phyloP scores from a whole-genome alignment of 2,888 invertebrate species.

The Cryptosula pallasiana region DNA sequence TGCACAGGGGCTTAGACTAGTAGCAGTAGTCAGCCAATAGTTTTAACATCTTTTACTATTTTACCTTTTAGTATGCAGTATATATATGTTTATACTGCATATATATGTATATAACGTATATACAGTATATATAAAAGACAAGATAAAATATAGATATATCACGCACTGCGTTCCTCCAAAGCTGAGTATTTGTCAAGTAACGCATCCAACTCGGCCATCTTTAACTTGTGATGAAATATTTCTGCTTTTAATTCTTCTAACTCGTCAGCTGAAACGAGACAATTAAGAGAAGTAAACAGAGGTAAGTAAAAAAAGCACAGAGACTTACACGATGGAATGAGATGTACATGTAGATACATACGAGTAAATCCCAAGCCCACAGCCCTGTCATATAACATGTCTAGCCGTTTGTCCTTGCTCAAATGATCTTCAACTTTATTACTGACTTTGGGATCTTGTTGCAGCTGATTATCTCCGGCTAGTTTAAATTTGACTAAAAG shows the following conservation, averaged over 20 bases:
- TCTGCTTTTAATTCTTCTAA: not conserved
- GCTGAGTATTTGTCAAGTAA: not conserved
- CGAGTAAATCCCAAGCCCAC: not conserved
- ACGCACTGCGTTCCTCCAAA: not conserved
- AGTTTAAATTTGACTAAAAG: not conserved
- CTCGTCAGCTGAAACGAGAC: not conserved
- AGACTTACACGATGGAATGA: not conserved
- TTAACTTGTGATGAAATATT: not conserved
- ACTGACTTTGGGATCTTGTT: not conserved
- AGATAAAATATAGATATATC: too few relatives aligned
- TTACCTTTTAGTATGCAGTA: too few relatives aligned
- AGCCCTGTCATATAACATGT: not conserved
- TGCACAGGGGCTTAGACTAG: too few relatives aligned
- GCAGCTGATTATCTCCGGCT: not conserved
- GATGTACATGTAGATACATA: not conserved
- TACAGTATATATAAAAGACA: too few relatives aligned
- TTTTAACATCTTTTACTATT: too few relatives aligned
- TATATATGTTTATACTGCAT: too few relatives aligned
- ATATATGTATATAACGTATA: too few relatives aligned
- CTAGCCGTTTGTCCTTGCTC: not conserved
- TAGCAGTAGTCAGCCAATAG: too few relatives aligned
- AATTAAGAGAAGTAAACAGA: too few relatives aligned
- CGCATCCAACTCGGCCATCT: slow-evolving; percentile 13
- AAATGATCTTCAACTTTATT: slow-evolving; percentile 8
- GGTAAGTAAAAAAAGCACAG: not conserved